Percentiles rank a stretch among this genome's conserved stretches.
Conservation (phyloP, 1,140 invertebrate species). For the Euwallacea fornicatus region DNA sequence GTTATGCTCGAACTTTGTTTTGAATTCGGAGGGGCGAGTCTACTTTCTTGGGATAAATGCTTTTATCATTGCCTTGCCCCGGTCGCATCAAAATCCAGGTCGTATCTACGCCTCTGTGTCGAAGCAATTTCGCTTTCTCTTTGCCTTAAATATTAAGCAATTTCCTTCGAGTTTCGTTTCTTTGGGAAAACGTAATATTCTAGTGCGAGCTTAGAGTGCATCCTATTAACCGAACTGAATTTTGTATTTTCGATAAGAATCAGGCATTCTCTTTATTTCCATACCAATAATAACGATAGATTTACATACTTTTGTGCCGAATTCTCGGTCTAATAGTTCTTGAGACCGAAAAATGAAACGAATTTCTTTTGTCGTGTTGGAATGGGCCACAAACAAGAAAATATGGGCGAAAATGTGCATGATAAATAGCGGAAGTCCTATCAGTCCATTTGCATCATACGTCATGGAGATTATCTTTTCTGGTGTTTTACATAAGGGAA, state of each 20-base stretch:
- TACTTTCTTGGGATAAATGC: background rate
- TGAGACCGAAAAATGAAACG: background rate
- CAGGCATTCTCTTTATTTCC: background rate
- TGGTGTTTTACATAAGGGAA: conserved; percentile 14
- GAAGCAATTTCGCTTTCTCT: background rate
- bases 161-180: background rate
- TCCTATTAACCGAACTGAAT: conserved; percentile 5
- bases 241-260: background rate
- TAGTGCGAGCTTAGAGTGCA: background rate
- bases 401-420: conserved; percentile 11
- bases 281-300: background rate
- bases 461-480: conserved; percentile 28
- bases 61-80: background rate
- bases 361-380: background rate
- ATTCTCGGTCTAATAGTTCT: background rate
- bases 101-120: conserved; percentile 1
- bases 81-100: background rate
- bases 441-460: conserved; percentile 29
- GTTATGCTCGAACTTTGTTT: conserved; percentile 45
- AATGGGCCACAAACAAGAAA: background rate
- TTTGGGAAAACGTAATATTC: background rate
- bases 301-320: background rate
- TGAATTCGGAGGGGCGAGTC: conserved; percentile 35
- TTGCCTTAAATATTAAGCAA: conserved; percentile 10
- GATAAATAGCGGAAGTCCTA: conserved; percentile 27